Percentiles rank a stretch among this genome's conserved stretches.
Conservation (phyloP, 64 coral and sea anemone genomes). For the Actinia tenebrosa region DNA sequence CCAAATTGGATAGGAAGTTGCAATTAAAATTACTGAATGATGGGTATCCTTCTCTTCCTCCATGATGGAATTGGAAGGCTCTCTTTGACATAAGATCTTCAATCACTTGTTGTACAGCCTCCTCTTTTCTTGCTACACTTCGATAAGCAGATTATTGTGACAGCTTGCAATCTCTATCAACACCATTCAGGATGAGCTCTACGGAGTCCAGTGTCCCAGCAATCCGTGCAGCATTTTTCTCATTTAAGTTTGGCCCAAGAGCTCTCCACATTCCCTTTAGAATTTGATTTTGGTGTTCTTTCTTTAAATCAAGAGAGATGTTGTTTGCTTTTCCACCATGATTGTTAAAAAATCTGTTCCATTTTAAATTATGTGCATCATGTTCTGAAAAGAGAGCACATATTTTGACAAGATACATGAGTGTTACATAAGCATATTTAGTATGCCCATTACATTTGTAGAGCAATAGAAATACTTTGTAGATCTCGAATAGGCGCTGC, state of each 20-base stretch:
- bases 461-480: constrained; percentile 26
- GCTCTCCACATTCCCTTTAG: constrained; percentile 40
- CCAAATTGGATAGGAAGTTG: constrained; percentile 8
- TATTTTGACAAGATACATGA: constrained; percentile 32
- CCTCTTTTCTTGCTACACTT: constrained; percentile 20
- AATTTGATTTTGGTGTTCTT: constrained; percentile 33
- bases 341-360: not conserved
- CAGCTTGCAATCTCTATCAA: constrained; percentile 26
- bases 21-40: constrained; percentile 21
- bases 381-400: constrained; percentile 8
- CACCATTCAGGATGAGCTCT: constrained; percentile 1
- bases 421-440: constrained; percentile 43
- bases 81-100: constrained; percentile 11
- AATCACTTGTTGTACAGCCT: constrained; percentile 30
- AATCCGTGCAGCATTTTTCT: constrained; percentile 17
- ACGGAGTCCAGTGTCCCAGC: not conserved
- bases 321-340: not conserved
- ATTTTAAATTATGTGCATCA: constrained; percentile 20
- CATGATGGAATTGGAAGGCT: not conserved
- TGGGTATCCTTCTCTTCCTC: constrained; percentile 24
- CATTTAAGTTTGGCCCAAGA: constrained; percentile 29
- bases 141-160: not conserved
- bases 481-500: constrained; percentile 6
- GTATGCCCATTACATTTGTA: constrained; percentile 27
- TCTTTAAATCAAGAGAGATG: constrained; percentile 41